Conservation (phyloP, 1,140 invertebrate species). For the Oryctes rhinoceros region DNA sequence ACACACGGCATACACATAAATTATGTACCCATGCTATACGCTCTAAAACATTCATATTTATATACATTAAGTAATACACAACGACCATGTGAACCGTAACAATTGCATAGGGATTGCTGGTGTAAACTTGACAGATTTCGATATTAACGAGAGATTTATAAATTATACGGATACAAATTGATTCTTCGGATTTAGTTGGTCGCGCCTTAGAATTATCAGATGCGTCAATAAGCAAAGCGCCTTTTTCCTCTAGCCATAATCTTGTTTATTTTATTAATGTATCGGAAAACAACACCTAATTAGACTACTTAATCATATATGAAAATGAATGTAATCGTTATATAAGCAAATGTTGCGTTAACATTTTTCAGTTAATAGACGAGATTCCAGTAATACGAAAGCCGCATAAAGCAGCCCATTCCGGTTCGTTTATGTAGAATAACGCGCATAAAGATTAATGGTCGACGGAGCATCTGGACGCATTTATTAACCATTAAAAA, state of each 20-base stretch:
- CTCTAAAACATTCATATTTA: conserved; percentile 33
- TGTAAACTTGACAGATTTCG: conserved; percentile 21
- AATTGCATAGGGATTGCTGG: not conserved
- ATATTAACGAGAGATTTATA: not conserved
- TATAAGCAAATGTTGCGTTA: conserved; percentile 17
- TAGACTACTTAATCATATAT: not conserved
- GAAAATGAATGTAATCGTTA: not conserved
- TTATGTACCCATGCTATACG: conserved; percentile 37
- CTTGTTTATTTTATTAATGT: not conserved
- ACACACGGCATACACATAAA: conserved; percentile 38
- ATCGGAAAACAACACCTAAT: not conserved
- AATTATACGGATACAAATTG: conserved; percentile 15
- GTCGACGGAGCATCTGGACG: not conserved
- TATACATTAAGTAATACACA: conserved; percentile 29
- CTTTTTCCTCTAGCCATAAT: not conserved
- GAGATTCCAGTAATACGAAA: conserved; percentile 21
- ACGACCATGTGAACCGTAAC: conserved; percentile 26
- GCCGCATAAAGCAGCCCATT: not conserved
- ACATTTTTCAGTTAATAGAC: not conserved
- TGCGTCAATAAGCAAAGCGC: conserved; percentile 7
- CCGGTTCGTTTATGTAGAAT: conserved; percentile 7
- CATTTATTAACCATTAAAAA: conserved; percentile 28
- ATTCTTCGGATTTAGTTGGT: conserved; percentile 24
- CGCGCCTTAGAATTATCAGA: conserved; percentile 12
- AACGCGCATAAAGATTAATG: conserved; percentile 27